Conservation (phyloP, 2,113 vertebrate genomes). For the Phycodurus eques region DNA sequence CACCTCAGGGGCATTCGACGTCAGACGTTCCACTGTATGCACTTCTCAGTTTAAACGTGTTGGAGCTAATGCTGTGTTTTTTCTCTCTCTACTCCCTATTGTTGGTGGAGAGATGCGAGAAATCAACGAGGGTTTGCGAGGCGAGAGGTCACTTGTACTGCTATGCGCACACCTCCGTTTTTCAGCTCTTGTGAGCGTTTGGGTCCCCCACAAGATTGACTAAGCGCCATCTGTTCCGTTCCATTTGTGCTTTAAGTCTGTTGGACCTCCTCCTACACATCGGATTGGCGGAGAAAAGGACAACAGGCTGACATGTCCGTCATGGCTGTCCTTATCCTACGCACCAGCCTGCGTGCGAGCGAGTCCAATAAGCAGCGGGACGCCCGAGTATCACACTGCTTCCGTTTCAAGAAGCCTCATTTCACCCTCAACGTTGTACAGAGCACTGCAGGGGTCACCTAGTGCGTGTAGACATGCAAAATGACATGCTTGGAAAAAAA, state of each 20-base stretch:
- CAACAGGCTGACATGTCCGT: constrained; percentile 61
- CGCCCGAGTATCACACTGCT: constrained; percentile 39
- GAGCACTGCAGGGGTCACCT: constrained; percentile 35
- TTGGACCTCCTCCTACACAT: constrained; percentile 60
- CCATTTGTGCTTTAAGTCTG: constrained; percentile 4
- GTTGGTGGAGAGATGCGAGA: constrained; percentile 1
- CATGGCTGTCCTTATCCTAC: constrained; percentile 64
- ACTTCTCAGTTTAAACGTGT: neutral
- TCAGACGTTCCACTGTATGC: neutral
- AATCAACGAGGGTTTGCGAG: constrained; percentile 16
- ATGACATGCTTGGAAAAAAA: constrained; percentile 4
- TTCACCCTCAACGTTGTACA: constrained; percentile 38
- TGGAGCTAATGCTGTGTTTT: neutral
- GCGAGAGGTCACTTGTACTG: constrained; percentile 23
- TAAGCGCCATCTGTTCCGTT: constrained; percentile 25
- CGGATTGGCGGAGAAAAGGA: constrained; percentile 66
- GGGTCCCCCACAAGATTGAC: constrained; percentile 13
- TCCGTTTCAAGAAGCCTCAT: constrained; percentile 31
- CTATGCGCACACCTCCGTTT: constrained; percentile 12
- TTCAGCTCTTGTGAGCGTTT: constrained; percentile 1
- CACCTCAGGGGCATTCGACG: neutral
- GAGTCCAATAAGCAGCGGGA: constrained; percentile 49
- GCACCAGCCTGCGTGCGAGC: constrained; percentile 62
- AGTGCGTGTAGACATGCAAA: constrained; percentile 25
- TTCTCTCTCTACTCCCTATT: neutral